Conservation (phyloP, 2,797 vertebrate species). For the Cygnus olor region DNA sequence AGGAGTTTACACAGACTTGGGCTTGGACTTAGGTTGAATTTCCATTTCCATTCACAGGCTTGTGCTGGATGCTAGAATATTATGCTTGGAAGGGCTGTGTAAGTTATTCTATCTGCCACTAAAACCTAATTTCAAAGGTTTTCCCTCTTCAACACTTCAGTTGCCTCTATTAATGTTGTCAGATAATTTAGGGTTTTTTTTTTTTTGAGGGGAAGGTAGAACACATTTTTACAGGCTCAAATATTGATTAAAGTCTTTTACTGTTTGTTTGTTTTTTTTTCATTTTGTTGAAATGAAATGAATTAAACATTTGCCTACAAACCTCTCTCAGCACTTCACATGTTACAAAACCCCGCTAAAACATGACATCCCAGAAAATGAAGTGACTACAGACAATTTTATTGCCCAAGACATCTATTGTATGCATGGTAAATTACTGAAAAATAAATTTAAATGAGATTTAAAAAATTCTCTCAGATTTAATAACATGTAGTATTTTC, state of each 20-base stretch:
- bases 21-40: not conserved
- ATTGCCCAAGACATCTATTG: not conserved
- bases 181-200: not conserved
- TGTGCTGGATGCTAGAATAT: not conserved
- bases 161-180: not conserved
- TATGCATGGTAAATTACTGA: not conserved
- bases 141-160: not conserved
- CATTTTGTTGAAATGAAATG: not conserved
- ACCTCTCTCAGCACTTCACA: not conserved
- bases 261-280: not conserved
- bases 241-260: not conserved
- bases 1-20: not conserved
- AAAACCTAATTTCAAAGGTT: not conserved
- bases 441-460: slow-evolving; percentile 19
- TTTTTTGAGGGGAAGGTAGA: not conserved
- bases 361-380: not conserved
- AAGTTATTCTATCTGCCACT: not conserved
- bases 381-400: not conserved
- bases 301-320: not conserved
- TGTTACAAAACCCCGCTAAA: not conserved
- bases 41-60: not conserved
- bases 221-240: not conserved
- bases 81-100: not conserved
- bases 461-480: not conserved
- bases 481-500: not conserved